Conservation (phyloP, 2,113 vertebrate species). For the Daphoenositta chrysoptera region DNA sequence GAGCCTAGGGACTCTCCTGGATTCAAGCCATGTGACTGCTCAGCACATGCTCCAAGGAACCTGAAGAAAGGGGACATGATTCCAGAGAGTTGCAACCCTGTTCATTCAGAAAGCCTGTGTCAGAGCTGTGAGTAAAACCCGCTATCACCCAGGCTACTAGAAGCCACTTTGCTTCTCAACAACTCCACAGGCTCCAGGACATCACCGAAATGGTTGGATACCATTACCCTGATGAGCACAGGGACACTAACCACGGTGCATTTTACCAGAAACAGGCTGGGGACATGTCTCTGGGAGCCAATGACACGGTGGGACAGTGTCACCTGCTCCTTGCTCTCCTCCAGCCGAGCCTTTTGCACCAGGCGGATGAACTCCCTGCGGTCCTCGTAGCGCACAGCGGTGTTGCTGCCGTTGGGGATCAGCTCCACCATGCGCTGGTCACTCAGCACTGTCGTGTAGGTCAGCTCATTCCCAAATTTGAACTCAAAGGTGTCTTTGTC, state of each 20-base stretch:
- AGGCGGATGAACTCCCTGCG: constrained; percentile 86
- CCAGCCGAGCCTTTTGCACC: constrained; percentile 88
- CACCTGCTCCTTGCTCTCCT: constrained; percentile 95
- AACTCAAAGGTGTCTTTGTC: constrained; percentile 95
- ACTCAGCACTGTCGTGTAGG: constrained; percentile 90
- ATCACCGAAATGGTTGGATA: background rate
- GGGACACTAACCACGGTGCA: rapidly evolving
- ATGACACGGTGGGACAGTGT: background rate
- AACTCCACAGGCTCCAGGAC: background rate
- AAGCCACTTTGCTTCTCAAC: background rate
- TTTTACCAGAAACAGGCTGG: background rate
- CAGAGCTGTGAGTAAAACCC: background rate
- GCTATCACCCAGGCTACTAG: rapidly evolving
- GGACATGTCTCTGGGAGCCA: background rate
- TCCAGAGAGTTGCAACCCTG: background rate
- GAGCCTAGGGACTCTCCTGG: background rate
- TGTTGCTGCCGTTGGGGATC: constrained; percentile 81
- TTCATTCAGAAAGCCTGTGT: background rate
- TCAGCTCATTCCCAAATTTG: constrained; percentile 92
- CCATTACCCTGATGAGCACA: background rate
- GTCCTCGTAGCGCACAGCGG: constrained; percentile 85
- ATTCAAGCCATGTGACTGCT: background rate
- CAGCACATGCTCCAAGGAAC: background rate
- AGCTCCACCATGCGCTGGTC: constrained; percentile 88
- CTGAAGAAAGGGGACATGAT: background rate